Percentiles rank a stretch among this genome's conserved stretches.
Evolutionary conservation across 2,797 vertebrate genomes (phyloP).

Genomic region (Heterohyrax brucei): DNA sequence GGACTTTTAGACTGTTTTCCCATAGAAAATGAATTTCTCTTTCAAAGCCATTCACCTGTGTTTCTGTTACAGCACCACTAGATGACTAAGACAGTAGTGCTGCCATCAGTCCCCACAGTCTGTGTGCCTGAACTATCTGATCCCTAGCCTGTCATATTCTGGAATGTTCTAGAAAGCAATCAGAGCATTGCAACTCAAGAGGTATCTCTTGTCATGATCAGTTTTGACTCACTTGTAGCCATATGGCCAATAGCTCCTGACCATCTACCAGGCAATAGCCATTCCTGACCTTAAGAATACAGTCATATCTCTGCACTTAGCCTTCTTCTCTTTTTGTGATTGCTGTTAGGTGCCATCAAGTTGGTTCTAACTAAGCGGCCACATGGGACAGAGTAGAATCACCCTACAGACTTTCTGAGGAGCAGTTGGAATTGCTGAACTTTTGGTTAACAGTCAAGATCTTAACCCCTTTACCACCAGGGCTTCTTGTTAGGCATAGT

Average conservation of each 20-base stretch:
- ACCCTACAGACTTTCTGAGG: too few relatives aligned
- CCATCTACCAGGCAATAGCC: slow-evolving; percentile 39
- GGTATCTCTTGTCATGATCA: slow-evolving; percentile 55
- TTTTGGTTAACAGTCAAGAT: too few relatives aligned
- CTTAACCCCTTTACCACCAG: too few relatives aligned
- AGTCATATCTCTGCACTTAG: not conserved
- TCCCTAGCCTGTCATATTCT: not conserved
- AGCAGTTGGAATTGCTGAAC: too few relatives aligned
- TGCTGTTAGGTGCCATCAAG: too few relatives aligned
- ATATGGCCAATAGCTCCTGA: slow-evolving; percentile 77
- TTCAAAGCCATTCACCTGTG: too few relatives aligned
- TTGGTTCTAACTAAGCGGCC: too few relatives aligned
- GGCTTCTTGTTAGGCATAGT: not conserved
- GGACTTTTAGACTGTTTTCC: too few relatives aligned
- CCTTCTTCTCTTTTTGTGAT: not conserved
- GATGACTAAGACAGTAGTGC: not conserved
- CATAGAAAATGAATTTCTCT: too few relatives aligned
- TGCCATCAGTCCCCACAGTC: not conserved
- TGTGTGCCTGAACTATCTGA: not conserved
- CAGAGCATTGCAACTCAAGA: slow-evolving; percentile 76
- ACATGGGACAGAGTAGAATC: too few relatives aligned
- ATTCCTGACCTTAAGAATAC: not conserved
- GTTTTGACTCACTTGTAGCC: slow-evolving; percentile 20
- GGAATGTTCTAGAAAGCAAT: not conserved
- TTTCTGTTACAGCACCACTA: too few relatives aligned